Evolutionary conservation across 2,797 vertebrate species (phyloP), one percentile per base, ranked within the genome.

Genomic region (Xenentodon cancila): DNA sequence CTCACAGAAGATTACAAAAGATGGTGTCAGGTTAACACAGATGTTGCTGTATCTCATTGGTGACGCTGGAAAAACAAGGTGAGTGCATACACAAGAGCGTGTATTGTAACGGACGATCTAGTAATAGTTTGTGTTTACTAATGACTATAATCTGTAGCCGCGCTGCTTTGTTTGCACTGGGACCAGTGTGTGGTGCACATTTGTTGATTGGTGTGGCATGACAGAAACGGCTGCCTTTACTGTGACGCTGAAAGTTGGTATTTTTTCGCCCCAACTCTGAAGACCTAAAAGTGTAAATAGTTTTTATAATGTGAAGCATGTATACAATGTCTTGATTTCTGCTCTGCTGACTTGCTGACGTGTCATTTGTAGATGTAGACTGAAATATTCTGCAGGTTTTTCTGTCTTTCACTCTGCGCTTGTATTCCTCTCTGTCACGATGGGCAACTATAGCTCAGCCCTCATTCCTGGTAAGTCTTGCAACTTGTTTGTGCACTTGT

Each of bases 391-490:
- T 74, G 71, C 84, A 78, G 78, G 70, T 84, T 65, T 77, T 61
- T 80, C 68, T 84, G 55, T 88, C 75, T 86, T 64, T 81, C 60
- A 60, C 89, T 80, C 92, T 84, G 58, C 90, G 76, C 88, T 93
- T 85, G 53, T 86, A 77, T 86, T 91, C 82, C 88, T 68, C 71
- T 86, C 51, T 81, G 75, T 84, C 77, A 48, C 45, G 45, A 93
- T 93, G 92, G 91, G 92, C 81, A 92, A 55, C 91, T 91, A 89
- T 87, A 92, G 80, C 80, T 92, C 92, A 69, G 83, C 82, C 45
- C 80, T 93, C 58, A 58, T 82, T 74, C 84, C 89, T 49, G 91
- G 91, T 92, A 90, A 90, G 88, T 56, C 77, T 59, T 3, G 53
- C 56, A 45, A 50, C 64, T 59, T 73, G 58, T 42, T 50, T 47